Percentiles rank a stretch among this genome's conserved stretches.
Evolutionary conservation across 2,113 vertebrate species (phyloP).

Genomic region (Nesoenas mayeri): DNA sequence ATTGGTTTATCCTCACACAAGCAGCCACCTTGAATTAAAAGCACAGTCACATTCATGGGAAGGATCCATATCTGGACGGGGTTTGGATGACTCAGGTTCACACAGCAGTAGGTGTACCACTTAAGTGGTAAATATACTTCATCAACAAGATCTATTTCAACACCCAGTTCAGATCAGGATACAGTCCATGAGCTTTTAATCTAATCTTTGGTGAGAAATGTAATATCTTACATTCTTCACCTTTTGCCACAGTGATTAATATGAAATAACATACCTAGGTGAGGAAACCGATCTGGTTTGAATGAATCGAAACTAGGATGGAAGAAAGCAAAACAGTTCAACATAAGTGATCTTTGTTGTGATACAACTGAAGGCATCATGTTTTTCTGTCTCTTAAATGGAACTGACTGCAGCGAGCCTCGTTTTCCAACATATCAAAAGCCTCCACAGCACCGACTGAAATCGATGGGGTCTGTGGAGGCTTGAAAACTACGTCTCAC

Average conservation of each 20-base stretch:
- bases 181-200: background rate
- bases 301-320: background rate
- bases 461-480: background rate
- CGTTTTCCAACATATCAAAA: background rate
- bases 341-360: background rate
- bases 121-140: background rate
- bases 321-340: conserved; percentile 12
- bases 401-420: background rate
- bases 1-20: background rate
- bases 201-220: background rate
- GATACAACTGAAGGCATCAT: background rate
- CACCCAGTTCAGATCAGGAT: background rate
- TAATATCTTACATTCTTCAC: background rate
- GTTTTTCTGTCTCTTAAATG: background rate
- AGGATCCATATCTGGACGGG: background rate
- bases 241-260: background rate
- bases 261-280: background rate
- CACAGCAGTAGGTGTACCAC: background rate
- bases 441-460: background rate
- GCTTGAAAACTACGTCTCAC: background rate
- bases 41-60: background rate
- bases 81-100: background rate
- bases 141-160: background rate
- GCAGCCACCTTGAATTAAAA: background rate
- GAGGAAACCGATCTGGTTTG: background rate